Evolutionary conservation across 2,113 vertebrate genomes (phyloP).

Genomic region (Thamnophis sirtalis): DNA sequence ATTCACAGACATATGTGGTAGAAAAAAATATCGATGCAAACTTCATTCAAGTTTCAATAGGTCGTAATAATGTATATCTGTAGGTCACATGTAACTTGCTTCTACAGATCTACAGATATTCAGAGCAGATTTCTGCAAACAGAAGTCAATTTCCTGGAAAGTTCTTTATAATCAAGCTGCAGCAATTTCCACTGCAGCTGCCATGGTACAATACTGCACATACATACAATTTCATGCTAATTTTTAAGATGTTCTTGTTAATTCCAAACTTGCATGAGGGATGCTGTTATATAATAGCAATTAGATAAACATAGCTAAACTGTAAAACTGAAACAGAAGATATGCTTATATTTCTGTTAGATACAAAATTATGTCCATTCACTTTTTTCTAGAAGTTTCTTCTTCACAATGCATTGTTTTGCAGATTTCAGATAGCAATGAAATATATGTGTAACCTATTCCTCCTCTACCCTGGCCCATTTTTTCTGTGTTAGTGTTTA

Average conservation of each 20-base stretch:
- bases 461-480: no score
- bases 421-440: background rate
- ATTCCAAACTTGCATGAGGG: background rate
- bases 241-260: background rate
- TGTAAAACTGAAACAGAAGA: background rate
- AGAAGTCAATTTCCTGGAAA: slow-evolving; percentile 14
- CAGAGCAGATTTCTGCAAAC: slow-evolving; percentile 6
- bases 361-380: background rate
- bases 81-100: background rate
- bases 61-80: background rate
- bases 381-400: background rate
- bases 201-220: background rate
- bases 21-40: background rate
- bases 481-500: background rate
- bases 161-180: slow-evolving; percentile 6
- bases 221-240: background rate
- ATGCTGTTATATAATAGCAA: background rate
- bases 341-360: background rate
- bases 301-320: background rate
- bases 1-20: background rate
- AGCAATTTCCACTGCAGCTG: slow-evolving; percentile 2
- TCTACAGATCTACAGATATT: background rate
- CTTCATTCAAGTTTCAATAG: background rate
- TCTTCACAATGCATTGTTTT: background rate
- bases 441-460: background rate